These are phyloP conservation scores for Physella acuta DNA, from an alignment of 1,140 invertebrate genomes.

Conservation along the genomic window DNA sequence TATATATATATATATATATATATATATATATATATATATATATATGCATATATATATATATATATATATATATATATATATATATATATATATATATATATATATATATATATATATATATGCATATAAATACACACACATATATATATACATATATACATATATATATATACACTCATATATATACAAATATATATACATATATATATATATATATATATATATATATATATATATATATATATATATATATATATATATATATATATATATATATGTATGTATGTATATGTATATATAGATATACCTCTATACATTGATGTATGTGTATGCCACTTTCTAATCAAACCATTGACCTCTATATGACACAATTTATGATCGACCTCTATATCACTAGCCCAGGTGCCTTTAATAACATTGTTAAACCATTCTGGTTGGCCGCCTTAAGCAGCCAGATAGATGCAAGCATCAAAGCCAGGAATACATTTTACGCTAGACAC, in stretches of 20 bases:
- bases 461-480: no score
- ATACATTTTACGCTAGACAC: no score
- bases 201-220: conserved; percentile 5
- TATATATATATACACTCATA: conserved; percentile 2
- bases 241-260: not conserved
- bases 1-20: conserved; percentile 5
- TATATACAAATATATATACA: no score
- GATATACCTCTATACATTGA: no score
- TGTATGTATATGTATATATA: not conserved
- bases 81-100: conserved; percentile 1
- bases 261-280: not conserved
- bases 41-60: not conserved
- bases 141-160: conserved; percentile 3
- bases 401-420: no score
- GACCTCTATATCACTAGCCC: not conserved
- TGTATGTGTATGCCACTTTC: not conserved
- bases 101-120: conserved; percentile 5
- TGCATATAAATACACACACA: conserved; percentile 2
- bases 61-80: not conserved
- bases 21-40: no score
- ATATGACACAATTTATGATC: not conserved
- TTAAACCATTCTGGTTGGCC: no score
- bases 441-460: no score
- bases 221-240: conserved; percentile 3
- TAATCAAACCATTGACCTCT: not conserved